Evolutionary conservation across 2,888 invertebrate species (phyloP), one percentile per base, ranked within the genome.

Genomic region (Cerceris ruficornis): DNA sequence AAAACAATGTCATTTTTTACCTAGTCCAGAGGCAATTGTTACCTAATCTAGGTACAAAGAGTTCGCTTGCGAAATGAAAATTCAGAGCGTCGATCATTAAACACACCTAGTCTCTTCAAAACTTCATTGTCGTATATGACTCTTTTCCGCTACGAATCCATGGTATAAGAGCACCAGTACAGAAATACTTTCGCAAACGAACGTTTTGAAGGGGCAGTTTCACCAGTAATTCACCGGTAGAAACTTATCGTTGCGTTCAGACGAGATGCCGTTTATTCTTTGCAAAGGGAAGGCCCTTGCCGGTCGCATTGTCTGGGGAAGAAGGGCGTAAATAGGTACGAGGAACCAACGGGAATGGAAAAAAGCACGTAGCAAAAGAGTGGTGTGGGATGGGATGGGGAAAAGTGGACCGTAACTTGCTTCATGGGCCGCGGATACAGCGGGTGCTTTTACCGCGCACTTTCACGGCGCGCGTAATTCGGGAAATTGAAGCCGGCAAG

Each of bases 401-500:
- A 80, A 81, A 81, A 85, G 75, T 58, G 69, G 66, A 72, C 67
- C 75, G 76, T 83, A 81, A 82, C 77, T 82, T 65, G 43, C 13
- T 71, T 69, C 65, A 62, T 76, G 69, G 55, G 65, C 65, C 66
- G 17, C 55, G 59, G 59, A 54, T 39, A 59, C 50, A 62, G 17
- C 57, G 69, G 64, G 49, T 55, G 84, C 78, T 84, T 86, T 85
- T 84, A 85, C 73, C 81, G 77, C 75, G 77, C 74, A 77, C 78
- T 81, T 82, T 74, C 77, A 69, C 57, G 65, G 55, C 60, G 65
- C 80, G 77, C 73, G 86, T 86, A 89, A 89, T 89, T 89, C 85
- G 80, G 84, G 80, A 88, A 89, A 90, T 89, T 89, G 86, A 86
- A 86, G 84, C 70, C 73, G 80, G 70, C 73, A 76, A 66, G 69